These are phyloP conservation scores for Petaurus breviceps DNA, from an alignment of 2,113 vertebrate genomes.

Conservation along the genomic window DNA sequence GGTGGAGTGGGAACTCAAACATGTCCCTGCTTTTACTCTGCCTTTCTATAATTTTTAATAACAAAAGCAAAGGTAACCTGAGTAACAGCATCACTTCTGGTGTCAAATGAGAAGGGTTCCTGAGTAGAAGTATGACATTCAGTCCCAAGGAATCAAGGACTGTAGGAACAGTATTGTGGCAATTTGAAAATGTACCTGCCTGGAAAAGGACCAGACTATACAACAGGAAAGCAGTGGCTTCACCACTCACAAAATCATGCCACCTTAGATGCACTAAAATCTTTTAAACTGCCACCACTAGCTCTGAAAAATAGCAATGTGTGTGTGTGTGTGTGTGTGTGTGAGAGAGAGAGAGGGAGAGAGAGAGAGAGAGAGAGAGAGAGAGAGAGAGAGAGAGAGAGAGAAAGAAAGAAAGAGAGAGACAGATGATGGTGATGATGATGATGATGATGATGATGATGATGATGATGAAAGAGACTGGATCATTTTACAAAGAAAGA, in stretches of 20 bases:
- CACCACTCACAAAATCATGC: background rate
- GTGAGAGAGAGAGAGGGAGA: too few relatives aligned
- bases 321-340: too few relatives aligned
- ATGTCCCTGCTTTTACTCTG: too few relatives aligned
- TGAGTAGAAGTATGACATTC: background rate
- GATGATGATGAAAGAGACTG: too few relatives aligned
- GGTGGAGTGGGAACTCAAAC: too few relatives aligned
- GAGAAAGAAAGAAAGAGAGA: too few relatives aligned
- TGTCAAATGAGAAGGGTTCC: background rate
- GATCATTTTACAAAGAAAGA: too few relatives aligned
- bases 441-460: too few relatives aligned
- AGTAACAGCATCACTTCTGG: background rate
- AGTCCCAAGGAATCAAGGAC: background rate
- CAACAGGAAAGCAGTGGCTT: background rate
- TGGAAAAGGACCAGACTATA: background rate
- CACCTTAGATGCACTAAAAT: background rate
- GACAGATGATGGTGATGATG: too few relatives aligned
- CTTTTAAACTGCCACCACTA: background rate
- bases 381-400: too few relatives aligned
- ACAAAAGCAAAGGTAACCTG: background rate
- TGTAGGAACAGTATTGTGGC: background rate
- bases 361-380: too few relatives aligned
- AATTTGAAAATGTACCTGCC: background rate
- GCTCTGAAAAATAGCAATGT: background rate
- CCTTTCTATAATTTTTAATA: background rate